Conservation (phyloP, 2,113 vertebrate species). For the Chrysemys picta region DNA sequence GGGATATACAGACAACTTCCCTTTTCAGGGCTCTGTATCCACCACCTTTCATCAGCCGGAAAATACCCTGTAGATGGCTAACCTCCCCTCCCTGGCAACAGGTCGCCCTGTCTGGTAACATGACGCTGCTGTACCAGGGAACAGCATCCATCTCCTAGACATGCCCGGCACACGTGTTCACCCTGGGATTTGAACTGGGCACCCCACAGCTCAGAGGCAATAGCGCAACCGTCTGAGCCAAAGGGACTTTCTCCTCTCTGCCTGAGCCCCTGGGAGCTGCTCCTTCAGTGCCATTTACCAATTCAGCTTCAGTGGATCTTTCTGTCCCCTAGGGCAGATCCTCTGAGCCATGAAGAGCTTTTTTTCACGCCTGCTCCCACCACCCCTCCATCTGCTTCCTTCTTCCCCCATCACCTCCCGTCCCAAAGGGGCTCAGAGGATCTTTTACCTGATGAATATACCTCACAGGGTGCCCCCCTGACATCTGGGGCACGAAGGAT, state of each 20-base stretch:
- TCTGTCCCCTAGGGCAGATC: too few relatives aligned
- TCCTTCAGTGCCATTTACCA: not conserved
- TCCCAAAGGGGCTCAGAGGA: not conserved
- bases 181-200: not conserved
- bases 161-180: too few relatives aligned
- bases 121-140: not conserved
- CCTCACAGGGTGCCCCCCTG: not conserved
- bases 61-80: not conserved
- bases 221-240: too few relatives aligned
- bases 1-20: too few relatives aligned
- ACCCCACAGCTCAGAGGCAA: rapidly evolving
- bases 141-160: not conserved
- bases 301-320: too few relatives aligned
- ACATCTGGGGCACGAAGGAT: too few relatives aligned
- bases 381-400: too few relatives aligned
- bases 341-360: not conserved
- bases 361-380: not conserved
- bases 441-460: not conserved
- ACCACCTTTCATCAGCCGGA: not conserved
- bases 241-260: not conserved
- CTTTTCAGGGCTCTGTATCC: not conserved
- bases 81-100: not conserved
- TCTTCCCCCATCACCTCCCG: too few relatives aligned
- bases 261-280: not conserved
- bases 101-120: not conserved